phyloP scores from a whole-genome alignment of 2,888 invertebrate genomes.

The Acanthosepion pharaonis region DNA sequence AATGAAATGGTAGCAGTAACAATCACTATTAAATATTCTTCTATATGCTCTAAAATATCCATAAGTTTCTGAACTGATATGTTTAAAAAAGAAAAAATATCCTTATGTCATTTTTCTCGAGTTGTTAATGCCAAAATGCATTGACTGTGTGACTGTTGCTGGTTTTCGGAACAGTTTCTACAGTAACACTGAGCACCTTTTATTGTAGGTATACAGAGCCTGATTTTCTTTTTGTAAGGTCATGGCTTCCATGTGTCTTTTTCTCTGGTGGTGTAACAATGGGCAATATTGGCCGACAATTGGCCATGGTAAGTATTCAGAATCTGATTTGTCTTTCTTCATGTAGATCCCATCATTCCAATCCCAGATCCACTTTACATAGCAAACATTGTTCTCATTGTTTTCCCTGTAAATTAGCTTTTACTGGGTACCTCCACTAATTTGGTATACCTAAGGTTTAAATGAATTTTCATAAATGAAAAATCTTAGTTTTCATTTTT shows the following conservation, averaged over 20 bases:
- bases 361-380: too few species aligned
- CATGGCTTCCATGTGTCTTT: constrained; percentile 76
- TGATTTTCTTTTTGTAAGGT: constrained; percentile 75
- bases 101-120: not conserved
- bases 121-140: not conserved
- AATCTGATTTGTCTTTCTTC: not conserved
- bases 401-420: too few species aligned
- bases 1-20: too few species aligned
- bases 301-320: constrained; percentile 70
- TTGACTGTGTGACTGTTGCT: not conserved
- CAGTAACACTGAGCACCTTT: constrained; percentile 41
- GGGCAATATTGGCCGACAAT: constrained; percentile 75
- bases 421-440: too few species aligned
- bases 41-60: too few species aligned
- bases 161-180: not conserved
- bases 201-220: constrained; percentile 74
- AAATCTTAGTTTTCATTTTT: too few species aligned
- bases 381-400: too few species aligned
- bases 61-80: too few species aligned
- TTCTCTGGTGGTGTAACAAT: constrained; percentile 77
- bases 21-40: too few species aligned
- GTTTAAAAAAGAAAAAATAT: not conserved
- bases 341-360: too few species aligned
- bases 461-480: too few species aligned
- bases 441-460: too few species aligned